These are phyloP conservation scores for Ochlodes sylvanus DNA, from an alignment of 2,888 invertebrate species.

Conservation along the genomic window DNA sequence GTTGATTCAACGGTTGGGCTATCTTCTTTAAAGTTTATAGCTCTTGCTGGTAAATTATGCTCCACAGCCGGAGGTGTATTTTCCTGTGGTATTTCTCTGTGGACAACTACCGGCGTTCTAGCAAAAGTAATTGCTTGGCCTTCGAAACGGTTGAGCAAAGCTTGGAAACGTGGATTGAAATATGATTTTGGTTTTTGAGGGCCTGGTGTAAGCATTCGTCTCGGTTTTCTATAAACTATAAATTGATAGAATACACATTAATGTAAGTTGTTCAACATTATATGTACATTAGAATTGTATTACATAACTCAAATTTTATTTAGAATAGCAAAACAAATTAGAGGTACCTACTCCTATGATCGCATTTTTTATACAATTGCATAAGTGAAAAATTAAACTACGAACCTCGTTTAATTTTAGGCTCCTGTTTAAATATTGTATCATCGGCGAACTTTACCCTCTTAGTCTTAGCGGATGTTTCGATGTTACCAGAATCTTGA, in stretches of 20 bases:
- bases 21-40: constrained; percentile 75
- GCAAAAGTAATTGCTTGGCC: constrained; percentile 64
- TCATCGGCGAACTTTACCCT: constrained; percentile 76
- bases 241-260: constrained; percentile 34
- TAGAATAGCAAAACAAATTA: too few species aligned
- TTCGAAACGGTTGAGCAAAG: constrained; percentile 76
- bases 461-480: constrained; percentile 63
- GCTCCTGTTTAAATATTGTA: constrained; percentile 68
- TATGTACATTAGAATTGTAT: not conserved
- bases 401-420: constrained; percentile 66
- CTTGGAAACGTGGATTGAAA: constrained; percentile 76
- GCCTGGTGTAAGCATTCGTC: constrained; percentile 77
- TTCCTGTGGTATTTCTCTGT: constrained; percentile 59
- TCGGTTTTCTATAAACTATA: constrained; percentile 77
- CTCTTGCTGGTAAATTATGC: constrained; percentile 66
- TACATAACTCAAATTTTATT: too few species aligned
- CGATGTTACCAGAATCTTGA: constrained; percentile 62
- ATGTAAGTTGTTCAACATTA: constrained; percentile 6
- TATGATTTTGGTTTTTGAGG: constrained; percentile 67
- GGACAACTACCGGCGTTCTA: constrained; percentile 62
- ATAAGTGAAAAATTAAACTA: too few species aligned
- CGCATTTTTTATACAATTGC: too few species aligned
- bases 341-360: too few species aligned
- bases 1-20: constrained; percentile 64
- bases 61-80: constrained; percentile 70